phyloP scores from a whole-genome alignment of 2,113 vertebrate species.

The Nothoprocta perdicaria region DNA sequence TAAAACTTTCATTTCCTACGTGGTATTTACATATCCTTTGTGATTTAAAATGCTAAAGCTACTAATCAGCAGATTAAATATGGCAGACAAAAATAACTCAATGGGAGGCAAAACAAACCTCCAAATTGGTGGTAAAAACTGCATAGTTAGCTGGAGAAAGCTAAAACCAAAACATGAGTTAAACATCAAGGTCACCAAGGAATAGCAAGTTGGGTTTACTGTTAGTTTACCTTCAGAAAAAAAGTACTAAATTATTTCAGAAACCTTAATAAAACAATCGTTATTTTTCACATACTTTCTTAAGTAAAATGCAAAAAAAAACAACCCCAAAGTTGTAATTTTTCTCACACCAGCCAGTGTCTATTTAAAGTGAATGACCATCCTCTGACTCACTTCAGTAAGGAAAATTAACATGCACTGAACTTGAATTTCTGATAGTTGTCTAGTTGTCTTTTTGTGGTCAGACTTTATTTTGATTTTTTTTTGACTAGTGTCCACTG shows the following conservation, averaged over 20 bases:
- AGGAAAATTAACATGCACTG: background rate
- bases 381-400: background rate
- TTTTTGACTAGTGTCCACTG: background rate
- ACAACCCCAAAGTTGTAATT: background rate
- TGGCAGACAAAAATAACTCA: conserved; percentile 28
- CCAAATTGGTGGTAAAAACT: conserved; percentile 48
- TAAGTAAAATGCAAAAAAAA: conserved; percentile 11
- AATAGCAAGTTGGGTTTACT: background rate
- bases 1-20: conserved; percentile 49
- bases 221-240: background rate
- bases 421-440: background rate
- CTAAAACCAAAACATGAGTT: conserved; percentile 49
- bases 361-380: background rate
- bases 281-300: background rate
- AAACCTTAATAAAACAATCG: background rate
- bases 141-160: conserved; percentile 14
- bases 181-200: conserved; percentile 1
- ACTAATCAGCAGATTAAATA: conserved; percentile 58
- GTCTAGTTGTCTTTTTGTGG: background rate
- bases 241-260: background rate
- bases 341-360: background rate
- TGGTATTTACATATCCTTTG: conserved; percentile 47
- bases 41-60: conserved; percentile 27
- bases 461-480: background rate
- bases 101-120: conserved; percentile 55